Evolutionary conservation across 2,113 vertebrate species (phyloP), one percentile per base, ranked within the genome.

Genomic region (Leucosticte australis): DNA sequence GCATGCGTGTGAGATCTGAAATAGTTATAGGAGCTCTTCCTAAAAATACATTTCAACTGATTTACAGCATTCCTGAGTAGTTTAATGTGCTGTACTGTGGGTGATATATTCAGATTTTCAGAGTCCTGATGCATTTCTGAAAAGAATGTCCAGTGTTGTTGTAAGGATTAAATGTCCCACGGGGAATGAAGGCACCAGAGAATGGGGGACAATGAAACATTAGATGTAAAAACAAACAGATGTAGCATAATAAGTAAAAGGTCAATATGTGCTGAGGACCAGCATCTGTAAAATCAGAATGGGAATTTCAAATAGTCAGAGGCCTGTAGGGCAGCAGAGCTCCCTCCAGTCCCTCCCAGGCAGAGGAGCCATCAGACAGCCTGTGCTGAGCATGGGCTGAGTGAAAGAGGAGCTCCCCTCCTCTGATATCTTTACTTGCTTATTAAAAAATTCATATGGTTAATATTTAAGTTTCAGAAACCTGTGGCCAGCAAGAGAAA

Each of bases 381-480:
- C 89, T 76, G 52, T 70, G 42, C 78, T 70, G 88, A 63, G 75
- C 83, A 2, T 7, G 81, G 88, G 52, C 94, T 1, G 9, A 37
- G 50, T 65, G 62, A 82, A 84, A 89, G 87, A 62, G 74, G 68
- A 68, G n/a, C 21, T 85, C 90, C 80, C 49, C 94, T 96, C 49
- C 94, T 96, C 94, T 77, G 64, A 55, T 94, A 82, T 56, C 91
- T 92, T 87, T 27, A 18, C 94, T 73, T 93, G 68, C 71, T 80
- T 95, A 86, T 89, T 97, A 73, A 97, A 97, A 96, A 95, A 97
- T 96, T 97, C 93, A 97, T 95, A 97, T 96, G 83, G 93, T 96
- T 97, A 97, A 96, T 97, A 97, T 97, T 98, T 97, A 93, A 95
- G 93, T 96, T 98, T 94, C 79, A 85, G 91, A 92, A 94, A 97